phyloP scores from a whole-genome alignment of 2,797 vertebrate genomes.

The Threskiornis aethiopicus region DNA sequence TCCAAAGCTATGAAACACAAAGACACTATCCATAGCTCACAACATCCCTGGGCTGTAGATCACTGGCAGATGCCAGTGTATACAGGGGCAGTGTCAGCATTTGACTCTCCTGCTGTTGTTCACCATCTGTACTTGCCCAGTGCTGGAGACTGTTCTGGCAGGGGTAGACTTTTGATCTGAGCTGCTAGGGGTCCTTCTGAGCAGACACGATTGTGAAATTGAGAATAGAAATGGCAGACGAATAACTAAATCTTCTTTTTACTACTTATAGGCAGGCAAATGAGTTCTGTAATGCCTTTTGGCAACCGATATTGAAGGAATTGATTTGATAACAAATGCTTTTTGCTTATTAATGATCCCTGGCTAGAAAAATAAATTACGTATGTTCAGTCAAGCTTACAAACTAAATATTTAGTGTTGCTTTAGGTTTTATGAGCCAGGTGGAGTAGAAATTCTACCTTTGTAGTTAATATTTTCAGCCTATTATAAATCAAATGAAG shows the following conservation, averaged over 20 bases:
- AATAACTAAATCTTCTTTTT: neutral
- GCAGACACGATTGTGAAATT: neutral
- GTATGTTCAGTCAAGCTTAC: neutral
- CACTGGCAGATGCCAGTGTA: neutral
- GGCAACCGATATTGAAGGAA: neutral
- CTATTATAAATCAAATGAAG: neutral
- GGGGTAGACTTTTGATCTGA: neutral
- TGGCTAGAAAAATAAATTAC: neutral
- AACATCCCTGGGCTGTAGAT: neutral
- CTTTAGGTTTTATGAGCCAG: neutral
- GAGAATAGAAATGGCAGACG: neutral
- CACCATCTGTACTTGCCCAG: neutral
- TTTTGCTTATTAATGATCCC: neutral
- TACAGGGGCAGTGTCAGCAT: neutral
- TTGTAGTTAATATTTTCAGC: neutral
- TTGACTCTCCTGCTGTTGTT: neutral
- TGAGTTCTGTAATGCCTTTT: neutral
- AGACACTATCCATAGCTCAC: neutral
- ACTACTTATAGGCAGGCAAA: neutral
- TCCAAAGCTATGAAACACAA: neutral
- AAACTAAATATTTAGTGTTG: neutral
- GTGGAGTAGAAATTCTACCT: neutral
- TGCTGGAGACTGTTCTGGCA: neutral
- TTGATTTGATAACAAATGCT: neutral
- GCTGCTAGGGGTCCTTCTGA: neutral